Evolutionary conservation across 2,888 invertebrate species (phyloP), one percentile per base, ranked within the genome.

Genomic region (Orthosia gracilis): DNA sequence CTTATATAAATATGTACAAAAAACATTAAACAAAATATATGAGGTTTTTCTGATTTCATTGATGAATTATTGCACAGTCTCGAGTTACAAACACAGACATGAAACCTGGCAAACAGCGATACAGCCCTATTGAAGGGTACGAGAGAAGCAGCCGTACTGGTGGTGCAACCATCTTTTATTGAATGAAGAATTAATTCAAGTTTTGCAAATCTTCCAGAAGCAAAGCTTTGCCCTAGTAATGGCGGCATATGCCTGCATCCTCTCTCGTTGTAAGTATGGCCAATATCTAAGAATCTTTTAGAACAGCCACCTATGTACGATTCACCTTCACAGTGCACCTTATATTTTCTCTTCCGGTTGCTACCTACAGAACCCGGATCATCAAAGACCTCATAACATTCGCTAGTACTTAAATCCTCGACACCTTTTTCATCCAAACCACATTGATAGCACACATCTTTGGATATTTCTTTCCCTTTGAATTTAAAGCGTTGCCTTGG

Each of bases 21-120:
- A 69, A 58, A 64, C 54, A 47, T 61, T 61, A 23, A 76, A 65
- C 55, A 49, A 21, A 69, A 55, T 49, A 26, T 40, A 15, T 18
- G 67, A 23, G 23, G 61, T 45, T 18, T 69, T 61, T 54, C 81
- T 47, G 45, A 31, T 73, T 75, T 52, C 23, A n/a, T 68, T 40
- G 63, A 69, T 23, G 88, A 78, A 66, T 69, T 50, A 82, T 94
- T 94, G 76, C 94, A 94, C 52, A 88, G 91, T 49, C 50, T 85
- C 17, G 76, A 77, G 3, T 75, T 72, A 66, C 94, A 94, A 17
- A 94, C 92, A 76, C 94, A 94, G 1, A 92, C 94, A 83, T 94
- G 89, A 68, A 92, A 94, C 11, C 90, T 88, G 1, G 89, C 89
- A 67, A 84, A 94, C 18, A 94, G 67, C 0, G 94, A 94, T 55